Conservation (phyloP, 2,888 invertebrate species). For the Idaea aversata region DNA sequence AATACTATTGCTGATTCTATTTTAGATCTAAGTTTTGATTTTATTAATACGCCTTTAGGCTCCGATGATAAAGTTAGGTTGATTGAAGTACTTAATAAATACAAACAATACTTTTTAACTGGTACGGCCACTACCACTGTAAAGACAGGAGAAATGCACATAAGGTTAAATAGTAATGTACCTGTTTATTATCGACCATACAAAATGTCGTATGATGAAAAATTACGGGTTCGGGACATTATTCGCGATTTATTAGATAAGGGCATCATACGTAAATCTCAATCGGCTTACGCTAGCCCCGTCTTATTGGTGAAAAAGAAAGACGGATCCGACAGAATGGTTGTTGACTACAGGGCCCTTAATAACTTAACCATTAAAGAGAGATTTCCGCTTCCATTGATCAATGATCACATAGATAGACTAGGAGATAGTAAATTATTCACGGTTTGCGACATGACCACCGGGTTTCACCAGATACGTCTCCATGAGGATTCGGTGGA, state of each 20-base stretch:
- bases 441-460: background rate
- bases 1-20: background rate
- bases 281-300: slow-evolving; percentile 11
- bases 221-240: slow-evolving; percentile 8
- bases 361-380: slow-evolving; percentile 32
- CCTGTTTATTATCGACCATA: slow-evolving; percentile 10
- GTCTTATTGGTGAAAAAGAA: slow-evolving; percentile 11
- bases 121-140: slow-evolving; percentile 16
- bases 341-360: slow-evolving; percentile 28
- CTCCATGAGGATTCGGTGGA: slow-evolving; percentile 1
- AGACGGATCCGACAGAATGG: slow-evolving; percentile 9
- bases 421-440: slow-evolving; percentile 25
- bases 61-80: slow-evolving; percentile 1
- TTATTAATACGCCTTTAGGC: slow-evolving; percentile 7
- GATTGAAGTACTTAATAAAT: slow-evolving; percentile 4
- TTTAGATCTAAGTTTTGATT: too few relatives aligned
- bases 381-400: background rate
- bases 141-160: slow-evolving; percentile 10
- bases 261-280: slow-evolving; percentile 12
- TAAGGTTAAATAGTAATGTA: background rate
- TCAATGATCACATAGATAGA: slow-evolving; percentile 26
- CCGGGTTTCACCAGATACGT: too few relatives aligned
- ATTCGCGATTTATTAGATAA: slow-evolving; percentile 9
- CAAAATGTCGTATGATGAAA: slow-evolving; percentile 5
- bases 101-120: background rate